phyloP scores from a whole-genome alignment of 2,888 invertebrate genomes.

The Galeruca laticollis region DNA sequence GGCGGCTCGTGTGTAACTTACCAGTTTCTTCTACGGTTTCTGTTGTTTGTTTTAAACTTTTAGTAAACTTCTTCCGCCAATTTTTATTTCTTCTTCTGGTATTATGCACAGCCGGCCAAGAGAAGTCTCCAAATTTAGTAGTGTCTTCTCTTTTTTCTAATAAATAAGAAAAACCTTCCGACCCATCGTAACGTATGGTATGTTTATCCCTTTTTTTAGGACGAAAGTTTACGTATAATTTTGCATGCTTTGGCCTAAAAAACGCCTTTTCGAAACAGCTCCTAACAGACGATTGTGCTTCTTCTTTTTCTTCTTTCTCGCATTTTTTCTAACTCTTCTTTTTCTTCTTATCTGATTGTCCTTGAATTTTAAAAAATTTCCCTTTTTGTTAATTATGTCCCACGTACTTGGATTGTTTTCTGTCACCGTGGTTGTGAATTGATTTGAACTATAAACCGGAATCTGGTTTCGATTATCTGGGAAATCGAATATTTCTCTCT shows the following conservation, averaged over 20 bases:
- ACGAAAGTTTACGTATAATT: conserved; percentile 42
- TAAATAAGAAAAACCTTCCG: not conserved
- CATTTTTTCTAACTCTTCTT: conserved; percentile 13
- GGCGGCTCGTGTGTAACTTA: not conserved
- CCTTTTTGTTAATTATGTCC: conserved; percentile 27
- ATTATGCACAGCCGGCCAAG: conserved; percentile 2
- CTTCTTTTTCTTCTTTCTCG: conserved; percentile 33
- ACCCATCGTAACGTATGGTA: not conserved
- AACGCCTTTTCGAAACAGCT: not conserved
- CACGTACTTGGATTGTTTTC: conserved; percentile 11
- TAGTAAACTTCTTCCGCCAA: not conserved
- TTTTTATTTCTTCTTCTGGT: conserved; percentile 11
- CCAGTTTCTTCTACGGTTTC: conserved; percentile 2
- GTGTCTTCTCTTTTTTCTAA: not conserved
- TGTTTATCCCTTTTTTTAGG: not conserved
- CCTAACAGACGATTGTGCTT: not conserved
- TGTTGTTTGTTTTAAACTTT: not conserved
- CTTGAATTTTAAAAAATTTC: conserved; percentile 37
- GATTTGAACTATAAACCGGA: not conserved
- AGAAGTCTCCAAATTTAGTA: conserved; percentile 3
- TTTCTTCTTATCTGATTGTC: conserved; percentile 7
- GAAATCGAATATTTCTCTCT: conserved; percentile 11
- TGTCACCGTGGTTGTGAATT: conserved; percentile 5
- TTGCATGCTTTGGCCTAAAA: conserved; percentile 46
- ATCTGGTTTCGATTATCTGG: not conserved